Evolutionary conservation across 2,797 vertebrate species (phyloP).

Genomic region (Cynopterus sphinx): DNA sequence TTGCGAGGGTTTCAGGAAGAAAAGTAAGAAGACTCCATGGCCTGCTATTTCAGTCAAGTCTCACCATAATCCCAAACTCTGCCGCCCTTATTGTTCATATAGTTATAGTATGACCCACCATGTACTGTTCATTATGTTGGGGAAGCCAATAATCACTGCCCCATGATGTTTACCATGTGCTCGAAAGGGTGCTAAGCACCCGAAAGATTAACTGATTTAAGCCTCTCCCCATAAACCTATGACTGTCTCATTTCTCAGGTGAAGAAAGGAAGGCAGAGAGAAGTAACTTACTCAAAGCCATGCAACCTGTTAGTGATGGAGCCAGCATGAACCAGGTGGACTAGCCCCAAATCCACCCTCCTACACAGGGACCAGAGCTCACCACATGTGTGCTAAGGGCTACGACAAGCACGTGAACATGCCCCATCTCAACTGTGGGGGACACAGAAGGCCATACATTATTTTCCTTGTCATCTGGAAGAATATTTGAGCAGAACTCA

Average conservation of each 20-base stretch:
- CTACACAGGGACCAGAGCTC: not conserved
- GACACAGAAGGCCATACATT: not conserved
- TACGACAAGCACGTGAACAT: not conserved
- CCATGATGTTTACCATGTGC: fast-evolving
- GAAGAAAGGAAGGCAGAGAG: not conserved
- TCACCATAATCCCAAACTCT: not conserved
- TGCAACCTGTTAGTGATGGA: not conserved
- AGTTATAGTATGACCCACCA: not conserved
- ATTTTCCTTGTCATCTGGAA: not conserved
- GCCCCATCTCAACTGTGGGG: not conserved
- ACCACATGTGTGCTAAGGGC: fast-evolving
- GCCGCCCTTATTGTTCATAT: not conserved
- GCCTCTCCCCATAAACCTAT: too few relatives aligned
- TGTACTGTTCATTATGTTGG: not conserved
- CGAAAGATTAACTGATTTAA: not conserved
- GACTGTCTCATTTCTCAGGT: not conserved
- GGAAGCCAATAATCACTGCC: not conserved
- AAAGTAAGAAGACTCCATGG: constrained; percentile 20
- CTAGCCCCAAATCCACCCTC: not conserved
- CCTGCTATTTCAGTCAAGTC: constrained; percentile 46
- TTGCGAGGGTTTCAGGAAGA: not conserved
- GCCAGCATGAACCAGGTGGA: not conserved
- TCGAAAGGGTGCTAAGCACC: not conserved
- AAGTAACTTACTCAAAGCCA: not conserved
- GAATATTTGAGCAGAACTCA: not conserved